Percentiles rank a stretch among this genome's conserved stretches.
Conservation (phyloP, 2,888 invertebrate species). For the Eupithecia inturbata region DNA sequence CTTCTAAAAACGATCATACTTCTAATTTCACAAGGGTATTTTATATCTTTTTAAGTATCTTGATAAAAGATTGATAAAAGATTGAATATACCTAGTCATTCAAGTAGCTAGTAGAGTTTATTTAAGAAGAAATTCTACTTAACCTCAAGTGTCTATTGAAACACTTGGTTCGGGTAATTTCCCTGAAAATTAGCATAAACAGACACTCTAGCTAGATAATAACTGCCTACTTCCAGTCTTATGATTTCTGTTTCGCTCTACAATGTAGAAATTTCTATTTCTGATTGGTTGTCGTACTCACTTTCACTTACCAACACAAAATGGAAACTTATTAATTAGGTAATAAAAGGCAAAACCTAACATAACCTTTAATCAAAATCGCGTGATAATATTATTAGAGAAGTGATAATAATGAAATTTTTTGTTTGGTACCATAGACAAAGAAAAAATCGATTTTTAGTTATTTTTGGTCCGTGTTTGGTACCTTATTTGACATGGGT, state of each 20-base stretch:
- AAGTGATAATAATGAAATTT: background rate
- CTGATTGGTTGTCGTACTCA: background rate
- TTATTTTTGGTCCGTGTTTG: too few relatives aligned
- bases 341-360: background rate
- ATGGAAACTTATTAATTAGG: background rate
- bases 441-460: too few relatives aligned
- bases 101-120: background rate
- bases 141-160: background rate
- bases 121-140: background rate
- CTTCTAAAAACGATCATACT: background rate
- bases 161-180: background rate
- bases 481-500: background rate
- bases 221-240: background rate
- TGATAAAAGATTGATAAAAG: too few relatives aligned
- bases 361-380: too few relatives aligned
- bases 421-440: background rate
- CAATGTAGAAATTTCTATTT: background rate
- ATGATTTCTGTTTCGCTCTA: background rate
- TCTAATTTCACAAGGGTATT: too few relatives aligned
- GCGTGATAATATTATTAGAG: background rate
- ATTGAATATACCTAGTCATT: background rate
- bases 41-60: too few relatives aligned
- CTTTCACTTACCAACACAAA: background rate
- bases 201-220: background rate
- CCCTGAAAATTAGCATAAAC: background rate